Conservation (phyloP, 2,113 vertebrate genomes). For the Ammodytes marinus region DNA sequence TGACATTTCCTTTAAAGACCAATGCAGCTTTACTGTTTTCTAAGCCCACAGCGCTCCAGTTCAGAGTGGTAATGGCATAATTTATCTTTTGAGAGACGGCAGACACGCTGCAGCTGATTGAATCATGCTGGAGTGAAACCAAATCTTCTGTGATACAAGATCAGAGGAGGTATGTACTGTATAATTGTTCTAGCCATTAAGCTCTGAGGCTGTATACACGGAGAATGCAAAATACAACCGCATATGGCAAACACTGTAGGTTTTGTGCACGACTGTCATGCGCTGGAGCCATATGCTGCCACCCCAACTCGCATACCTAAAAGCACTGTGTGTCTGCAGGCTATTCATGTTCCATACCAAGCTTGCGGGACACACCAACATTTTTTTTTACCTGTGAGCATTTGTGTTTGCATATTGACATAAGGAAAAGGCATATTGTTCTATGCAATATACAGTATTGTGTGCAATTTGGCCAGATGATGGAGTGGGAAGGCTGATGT, state of each 20-base stretch:
- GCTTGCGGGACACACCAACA: slow-evolving; percentile 7
- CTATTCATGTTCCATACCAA: slow-evolving; percentile 25
- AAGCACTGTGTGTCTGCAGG: slow-evolving; percentile 27
- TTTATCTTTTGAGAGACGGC: slow-evolving; percentile 73
- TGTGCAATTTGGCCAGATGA: too few relatives aligned
- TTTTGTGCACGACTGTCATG: slow-evolving; percentile 38
- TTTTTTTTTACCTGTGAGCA: slow-evolving; percentile 15
- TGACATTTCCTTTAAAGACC: slow-evolving; percentile 70
- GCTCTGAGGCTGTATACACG: slow-evolving; percentile 46
- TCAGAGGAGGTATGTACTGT: slow-evolving; percentile 69
- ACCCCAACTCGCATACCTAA: slow-evolving; percentile 45
- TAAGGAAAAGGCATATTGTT: not conserved
- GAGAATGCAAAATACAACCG: slow-evolving; percentile 48
- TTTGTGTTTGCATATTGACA: slow-evolving; percentile 27
- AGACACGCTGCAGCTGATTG: slow-evolving; percentile 63
- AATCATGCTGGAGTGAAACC: slow-evolving; percentile 66
- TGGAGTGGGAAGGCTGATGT: not conserved
- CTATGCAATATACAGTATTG: too few relatives aligned
- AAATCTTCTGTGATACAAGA: slow-evolving; percentile 62
- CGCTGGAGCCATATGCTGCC: slow-evolving; percentile 59
- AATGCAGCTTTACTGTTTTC: slow-evolving; percentile 60
- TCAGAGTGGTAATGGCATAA: slow-evolving; percentile 63
- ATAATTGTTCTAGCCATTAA: slow-evolving; percentile 66
- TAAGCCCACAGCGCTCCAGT: slow-evolving; percentile 55
- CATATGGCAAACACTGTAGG: slow-evolving; percentile 65